A percentile compares a stretch with the other conserved stretches of the same genome.
These are phyloP conservation scores for Grammomys surdaster DNA, from an alignment of 2,113 vertebrate species.

Conservation along the genomic window DNA sequence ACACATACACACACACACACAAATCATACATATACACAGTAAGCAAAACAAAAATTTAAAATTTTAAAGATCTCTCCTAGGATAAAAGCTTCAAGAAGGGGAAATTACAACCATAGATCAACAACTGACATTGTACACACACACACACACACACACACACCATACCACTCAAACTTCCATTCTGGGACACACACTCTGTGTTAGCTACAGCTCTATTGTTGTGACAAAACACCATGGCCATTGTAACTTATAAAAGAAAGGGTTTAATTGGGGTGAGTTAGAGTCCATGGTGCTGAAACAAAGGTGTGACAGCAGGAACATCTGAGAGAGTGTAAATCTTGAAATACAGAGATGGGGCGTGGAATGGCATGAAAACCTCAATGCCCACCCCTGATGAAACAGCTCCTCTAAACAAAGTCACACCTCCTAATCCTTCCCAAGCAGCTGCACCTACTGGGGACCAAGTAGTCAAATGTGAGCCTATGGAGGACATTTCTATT, in stretches of 20 bases:
- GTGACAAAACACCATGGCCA: not conserved
- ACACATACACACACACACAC: not conserved
- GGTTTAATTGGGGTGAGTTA: not conserved
- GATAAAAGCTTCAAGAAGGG: slow-evolving; percentile 1
- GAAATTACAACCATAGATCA: not conserved
- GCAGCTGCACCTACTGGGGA: not conserved
- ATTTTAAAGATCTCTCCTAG: not conserved
- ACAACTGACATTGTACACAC: not conserved
- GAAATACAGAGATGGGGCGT: not conserved
- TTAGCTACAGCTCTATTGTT: not conserved
- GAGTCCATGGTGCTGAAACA: not conserved
- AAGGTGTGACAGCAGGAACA: not conserved
- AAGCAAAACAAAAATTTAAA: not conserved
- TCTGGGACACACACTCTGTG: not conserved
- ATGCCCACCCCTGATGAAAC: not conserved
- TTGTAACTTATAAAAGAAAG: not conserved
- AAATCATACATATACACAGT: not conserved
- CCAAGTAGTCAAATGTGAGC: not conserved
- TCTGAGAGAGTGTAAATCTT: not conserved
- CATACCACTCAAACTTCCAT: not conserved
- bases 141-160: not conserved
- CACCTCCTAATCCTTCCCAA: not conserved
- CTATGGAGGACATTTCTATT: not conserved
- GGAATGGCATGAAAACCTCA: not conserved
- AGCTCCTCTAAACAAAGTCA: not conserved